Evolutionary conservation across 37 sponge, comb jelly and placozoan species (phyloP), one percentile per base, ranked within the genome.

Genomic region (Crambe crambe): DNA sequence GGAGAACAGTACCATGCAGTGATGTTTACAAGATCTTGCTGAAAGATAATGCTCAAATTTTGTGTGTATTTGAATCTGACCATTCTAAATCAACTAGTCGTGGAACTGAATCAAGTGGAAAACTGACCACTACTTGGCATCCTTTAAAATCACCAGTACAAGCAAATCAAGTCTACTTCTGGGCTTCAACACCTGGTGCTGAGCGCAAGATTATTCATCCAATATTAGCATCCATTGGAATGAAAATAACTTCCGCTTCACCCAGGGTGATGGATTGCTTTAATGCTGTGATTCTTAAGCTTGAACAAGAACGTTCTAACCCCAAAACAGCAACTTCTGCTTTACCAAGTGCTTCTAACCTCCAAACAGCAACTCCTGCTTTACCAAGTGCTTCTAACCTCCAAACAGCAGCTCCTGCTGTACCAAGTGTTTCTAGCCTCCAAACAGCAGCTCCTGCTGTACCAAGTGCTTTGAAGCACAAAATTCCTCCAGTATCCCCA

Each of bases 241-340:
- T 89, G 84, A 78, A 78, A 29, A 72, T 89, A 0, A 80, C 80
- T 23, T 54, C 43, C 37, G 85, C 84, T 35, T 73, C 84, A 37
- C 21, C 29, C 5, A 43, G 27, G 23, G 32, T 89, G 2, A 47
- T 15, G 51, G 63, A 56, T 1, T 61, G 75, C 31, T 68, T 89
- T 41, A 73, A 79, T 58, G 56, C 42, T 0, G 56, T 72, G 17
- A 58, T 76, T 41, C 27, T 4, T 35, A 44, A 75, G 37, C 42
- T 26, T 27, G 34, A 44, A 37, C 5, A 10, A 30, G 36, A 84
- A n/a, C n/a, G n/a, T n/a, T n/a, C n/a, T n/a, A n/a, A n/a, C n/a
- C n/a, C n/a, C n/a, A n/a, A n/a, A n/a, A n/a, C n/a, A n/a, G n/a
- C n/a, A n/a, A n/a, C n/a, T n/a, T n/a, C n/a, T n/a, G n/a, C n/a